Base-by-base conservation (phyloP, 2,888 invertebrate genomes). In the Drosophila greeni region DNA sequence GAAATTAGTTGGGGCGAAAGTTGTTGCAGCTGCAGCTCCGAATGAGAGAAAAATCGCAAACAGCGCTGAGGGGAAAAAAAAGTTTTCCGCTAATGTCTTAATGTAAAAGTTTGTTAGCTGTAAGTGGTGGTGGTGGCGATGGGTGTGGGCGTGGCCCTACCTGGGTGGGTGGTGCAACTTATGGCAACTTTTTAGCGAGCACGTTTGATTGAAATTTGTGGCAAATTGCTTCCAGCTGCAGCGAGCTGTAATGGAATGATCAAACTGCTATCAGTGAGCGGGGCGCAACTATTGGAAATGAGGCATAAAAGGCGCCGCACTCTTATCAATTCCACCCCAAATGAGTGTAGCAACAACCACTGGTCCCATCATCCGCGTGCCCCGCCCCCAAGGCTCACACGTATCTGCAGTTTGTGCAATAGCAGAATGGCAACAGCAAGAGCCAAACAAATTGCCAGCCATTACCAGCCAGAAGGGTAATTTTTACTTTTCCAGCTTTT, bases 151-250 rank as follows among this genome's bases (percentile, higher is more conserved):
- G 66, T 43, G 29, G 33, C 31, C 36, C 36, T 43, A 65, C 65
- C 65, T 66, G 66, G 39, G 62, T 61, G 61, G 61, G 65, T 33
- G 62, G 62, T 53, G 69, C 75, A 84, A 78, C 64, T 82, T 81
- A 69, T 61, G 72, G 59, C 60, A 82, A 84, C 79, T 82, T 79
- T 70, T 74, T 60, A 71, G 78, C 64, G 69, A 74, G 74, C 84
- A 76, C 79, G 84, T 83, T 83, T 82, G 85, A 82, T 82, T 82
- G 82, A 82, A 85, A 85, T 84, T 82, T 85, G 82, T 81, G 73
- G 84, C 85, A 70, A 74, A 85, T 78, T 84, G 75, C 76, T 60
- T 65, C 54, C 67, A 66, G 65, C 67, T 61, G 69, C 68, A 77
- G 64, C 51, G 9, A 24, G 39, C 36, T 60, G 65, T 82, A 75